A percentile compares a stretch with the other conserved stretches of the same genome.
Evolutionary conservation across 1,140 invertebrate species (phyloP).

Genomic region (Propsilocerus akamusi): DNA sequence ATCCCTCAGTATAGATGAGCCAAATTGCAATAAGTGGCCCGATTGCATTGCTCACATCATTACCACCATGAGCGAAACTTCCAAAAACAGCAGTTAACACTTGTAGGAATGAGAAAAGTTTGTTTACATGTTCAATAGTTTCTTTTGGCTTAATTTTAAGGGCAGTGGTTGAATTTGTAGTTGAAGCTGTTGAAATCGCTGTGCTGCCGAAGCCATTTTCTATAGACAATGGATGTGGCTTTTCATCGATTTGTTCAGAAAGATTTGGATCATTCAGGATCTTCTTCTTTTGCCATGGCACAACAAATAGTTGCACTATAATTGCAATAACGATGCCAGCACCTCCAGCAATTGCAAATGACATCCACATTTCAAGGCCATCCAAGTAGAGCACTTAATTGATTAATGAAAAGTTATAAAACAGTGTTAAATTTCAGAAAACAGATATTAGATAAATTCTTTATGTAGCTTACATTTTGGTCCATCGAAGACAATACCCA

Average conservation of each 20-base stretch:
- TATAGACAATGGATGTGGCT: no score
- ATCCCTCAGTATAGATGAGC: conserved; percentile 67
- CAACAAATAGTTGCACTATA: conserved; percentile 57
- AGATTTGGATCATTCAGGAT: conserved; percentile 28
- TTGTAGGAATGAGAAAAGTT: conserved; percentile 87
- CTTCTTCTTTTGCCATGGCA: conserved; percentile 57
- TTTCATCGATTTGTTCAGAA: conserved; percentile 37
- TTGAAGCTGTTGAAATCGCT: conserved; percentile 9
- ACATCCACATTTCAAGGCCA: conserved; percentile 69
- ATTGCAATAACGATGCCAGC: conserved; percentile 48
- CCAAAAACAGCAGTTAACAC: conserved; percentile 93
- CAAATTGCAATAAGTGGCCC: conserved; percentile 93
- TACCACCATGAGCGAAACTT: conserved; percentile 95
- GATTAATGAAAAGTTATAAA: not conserved
- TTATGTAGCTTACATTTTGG: conserved; percentile 55
- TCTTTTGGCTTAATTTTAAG: conserved; percentile 35
- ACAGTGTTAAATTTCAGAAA: not conserved
- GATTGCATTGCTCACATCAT: conserved; percentile 97
- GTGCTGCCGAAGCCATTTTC: conserved; percentile 21
- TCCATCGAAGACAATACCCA: conserved; percentile 85
- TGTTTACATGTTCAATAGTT: conserved; percentile 30
- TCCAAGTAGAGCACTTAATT: conserved; percentile 72
- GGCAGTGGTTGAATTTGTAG: conserved; percentile 41
- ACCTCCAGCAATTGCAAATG: conserved; percentile 44
- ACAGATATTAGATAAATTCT: not conserved